Base-by-base conservation (phyloP, 2,888 invertebrate genomes). In the Loripinus fragilis region DNA sequence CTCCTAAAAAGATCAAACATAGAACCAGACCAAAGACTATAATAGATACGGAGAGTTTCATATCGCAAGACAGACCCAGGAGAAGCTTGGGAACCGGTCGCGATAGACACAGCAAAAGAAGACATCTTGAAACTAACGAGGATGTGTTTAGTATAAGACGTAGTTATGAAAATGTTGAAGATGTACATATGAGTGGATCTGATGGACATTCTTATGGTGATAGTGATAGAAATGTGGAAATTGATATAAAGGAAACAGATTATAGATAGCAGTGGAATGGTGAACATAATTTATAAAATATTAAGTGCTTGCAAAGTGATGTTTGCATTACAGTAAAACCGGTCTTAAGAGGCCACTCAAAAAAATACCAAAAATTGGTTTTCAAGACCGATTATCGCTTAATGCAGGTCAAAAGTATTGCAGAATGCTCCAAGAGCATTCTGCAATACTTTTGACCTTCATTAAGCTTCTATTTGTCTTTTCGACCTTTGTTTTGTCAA, bases 201-300 rank as follows among this genome's bases (percentile, higher is more conserved):
- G n/a, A 45, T 45, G 17, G 2, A 45, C 8, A 12, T 45, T 15
- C 15, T 2, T 45, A 8, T 15, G 20, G 7, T 15, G 10, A 45
- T 3, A 45, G 15, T 45, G 45, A 45, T 45, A 45, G 38, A 38
- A 38, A 38, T 38, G 12, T 15, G 8, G 55, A 60, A 10, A 33
- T 60, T 12, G 33, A 60, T 60, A 33, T 60, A 5, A 60, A 30
- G 33, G 60, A 60, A 60, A 60, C 17, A 5, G 60, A 60, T 17
- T 60, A 60, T 20, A 60, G 60, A 60, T 60, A 60, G 60, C 60
- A 60, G 60, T 12, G 45, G 45, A 45, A 15, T 12, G n/a, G n/a
- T n/a, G n/a, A n/a, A n/a, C n/a, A n/a, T n/a, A n/a, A n/a, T n/a
- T n/a, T n/a, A n/a, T n/a, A n/a, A n/a, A n/a, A n/a, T n/a, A n/a